These are phyloP conservation scores for Creontiades dilutus DNA, from an alignment of 2,888 invertebrate genomes.

Conservation along the genomic window DNA sequence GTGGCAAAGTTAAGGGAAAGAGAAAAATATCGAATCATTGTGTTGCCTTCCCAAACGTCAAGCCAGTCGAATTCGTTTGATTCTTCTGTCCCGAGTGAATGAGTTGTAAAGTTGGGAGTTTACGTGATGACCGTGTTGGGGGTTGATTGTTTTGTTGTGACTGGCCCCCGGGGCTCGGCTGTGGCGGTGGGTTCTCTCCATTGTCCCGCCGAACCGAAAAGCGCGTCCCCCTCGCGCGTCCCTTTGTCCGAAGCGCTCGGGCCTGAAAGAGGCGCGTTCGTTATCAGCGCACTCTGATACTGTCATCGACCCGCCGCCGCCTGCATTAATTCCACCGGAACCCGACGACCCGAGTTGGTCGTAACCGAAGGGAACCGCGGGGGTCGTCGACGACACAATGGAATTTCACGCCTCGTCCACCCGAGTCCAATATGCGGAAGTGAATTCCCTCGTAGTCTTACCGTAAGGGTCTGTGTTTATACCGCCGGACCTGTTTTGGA, in stretches of 20 bases:
- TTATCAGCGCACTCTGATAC: conserved; percentile 59
- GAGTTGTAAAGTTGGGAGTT: too few relatives aligned
- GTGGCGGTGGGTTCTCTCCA: conserved; percentile 9
- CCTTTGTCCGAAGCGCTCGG: neutral
- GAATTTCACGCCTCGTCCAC: too few relatives aligned
- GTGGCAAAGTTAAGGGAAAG: too few relatives aligned
- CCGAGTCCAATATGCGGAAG: too few relatives aligned
- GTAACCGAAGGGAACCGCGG: neutral
- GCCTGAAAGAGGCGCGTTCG: conserved; percentile 17
- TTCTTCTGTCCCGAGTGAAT: too few relatives aligned
- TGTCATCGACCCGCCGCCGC: conserved; percentile 34
- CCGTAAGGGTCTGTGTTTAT: too few relatives aligned
- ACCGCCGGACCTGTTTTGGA: too few relatives aligned
- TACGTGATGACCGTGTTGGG: too few relatives aligned
- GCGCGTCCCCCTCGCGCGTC: conserved; percentile 18
- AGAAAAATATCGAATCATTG: too few relatives aligned
- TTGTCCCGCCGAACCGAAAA: conserved; percentile 58
- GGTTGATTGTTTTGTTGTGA: conserved; percentile 12
- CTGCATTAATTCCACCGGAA: conserved; percentile 22
- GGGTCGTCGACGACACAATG: neutral
- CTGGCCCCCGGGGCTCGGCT: neutral
- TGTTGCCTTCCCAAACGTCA: too few relatives aligned
- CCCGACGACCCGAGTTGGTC: neutral
- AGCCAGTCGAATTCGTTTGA: too few relatives aligned
- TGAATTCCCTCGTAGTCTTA: too few relatives aligned